A percentile compares a stretch with the other conserved stretches of the same genome.
Conservation (phyloP, 2,797 vertebrate genomes). For the Labeo calbasu region DNA sequence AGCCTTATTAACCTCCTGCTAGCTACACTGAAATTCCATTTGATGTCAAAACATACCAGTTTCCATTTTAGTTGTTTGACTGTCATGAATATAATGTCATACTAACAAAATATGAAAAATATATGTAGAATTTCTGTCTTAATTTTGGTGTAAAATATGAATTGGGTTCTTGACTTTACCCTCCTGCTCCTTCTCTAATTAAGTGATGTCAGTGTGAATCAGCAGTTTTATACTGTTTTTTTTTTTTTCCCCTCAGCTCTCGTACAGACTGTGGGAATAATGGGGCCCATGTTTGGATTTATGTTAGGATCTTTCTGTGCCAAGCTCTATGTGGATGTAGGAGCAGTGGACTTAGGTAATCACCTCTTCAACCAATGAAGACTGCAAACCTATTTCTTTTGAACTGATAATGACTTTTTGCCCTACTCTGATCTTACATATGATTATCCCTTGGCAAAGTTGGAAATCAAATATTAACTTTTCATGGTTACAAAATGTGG, state of each 20-base stretch:
- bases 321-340: constrained; percentile 89
- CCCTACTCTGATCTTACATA: neutral
- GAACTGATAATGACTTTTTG: neutral
- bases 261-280: constrained; percentile 83
- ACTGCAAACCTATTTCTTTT: neutral
- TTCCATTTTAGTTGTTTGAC: neutral
- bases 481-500: neutral
- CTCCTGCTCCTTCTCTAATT: no score
- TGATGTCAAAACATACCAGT: neutral
- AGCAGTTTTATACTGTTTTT: neutral
- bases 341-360: constrained; percentile 82
- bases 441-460: neutral
- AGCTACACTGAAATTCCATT: neutral
- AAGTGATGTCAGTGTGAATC: neutral
- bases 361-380: neutral
- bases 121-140: no score
- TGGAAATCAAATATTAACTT: neutral
- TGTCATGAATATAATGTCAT: no score
- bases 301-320: constrained; percentile 88
- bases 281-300: constrained; percentile 88
- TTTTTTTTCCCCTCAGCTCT: constrained; percentile 73
- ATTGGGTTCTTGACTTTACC: no score
- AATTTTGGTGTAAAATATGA: no score
- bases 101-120: no score
- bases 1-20: neutral